Conservation (phyloP, 2,888 invertebrate genomes). For the Athripsodes cinereus region DNA sequence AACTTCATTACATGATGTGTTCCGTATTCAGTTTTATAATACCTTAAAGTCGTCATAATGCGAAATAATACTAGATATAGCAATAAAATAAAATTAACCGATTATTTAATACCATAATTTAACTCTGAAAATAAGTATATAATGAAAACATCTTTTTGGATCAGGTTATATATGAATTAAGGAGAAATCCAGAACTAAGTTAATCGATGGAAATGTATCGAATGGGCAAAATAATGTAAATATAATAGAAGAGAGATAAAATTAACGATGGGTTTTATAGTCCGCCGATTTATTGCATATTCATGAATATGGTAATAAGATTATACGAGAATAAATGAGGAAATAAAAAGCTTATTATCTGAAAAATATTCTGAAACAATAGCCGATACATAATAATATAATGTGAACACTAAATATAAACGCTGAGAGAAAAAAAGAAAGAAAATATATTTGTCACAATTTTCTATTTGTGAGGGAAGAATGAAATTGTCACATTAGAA, state of each 20-base stretch:
- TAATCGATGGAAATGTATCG: not conserved
- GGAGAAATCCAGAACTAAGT: not conserved
- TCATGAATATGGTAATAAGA: slow-evolving; percentile 3
- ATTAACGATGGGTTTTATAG: slow-evolving; percentile 1
- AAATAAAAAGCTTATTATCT: not conserved
- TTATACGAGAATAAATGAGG: slow-evolving; percentile 1
- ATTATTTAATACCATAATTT: no score
- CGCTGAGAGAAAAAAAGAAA: no score
- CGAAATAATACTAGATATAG: no score
- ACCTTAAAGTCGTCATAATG: no score
- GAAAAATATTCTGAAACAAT: not conserved
- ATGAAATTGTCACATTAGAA: not conserved
- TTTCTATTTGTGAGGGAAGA: not conserved
- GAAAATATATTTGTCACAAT: no score
- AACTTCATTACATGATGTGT: no score
- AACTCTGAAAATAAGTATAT: no score
- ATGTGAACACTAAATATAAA: no score
- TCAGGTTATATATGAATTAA: not conserved
- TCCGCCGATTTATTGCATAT: slow-evolving; percentile 1
- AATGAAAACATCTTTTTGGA: not conserved
- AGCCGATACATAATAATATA: no score
- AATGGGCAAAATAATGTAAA: slow-evolving; percentile 17
- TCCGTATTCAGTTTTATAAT: no score
- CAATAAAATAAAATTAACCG: no score
- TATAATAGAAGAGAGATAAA: slow-evolving; percentile 12